Conservation (phyloP, 2,888 invertebrate genomes). For the Nyleta sp. region DNA sequence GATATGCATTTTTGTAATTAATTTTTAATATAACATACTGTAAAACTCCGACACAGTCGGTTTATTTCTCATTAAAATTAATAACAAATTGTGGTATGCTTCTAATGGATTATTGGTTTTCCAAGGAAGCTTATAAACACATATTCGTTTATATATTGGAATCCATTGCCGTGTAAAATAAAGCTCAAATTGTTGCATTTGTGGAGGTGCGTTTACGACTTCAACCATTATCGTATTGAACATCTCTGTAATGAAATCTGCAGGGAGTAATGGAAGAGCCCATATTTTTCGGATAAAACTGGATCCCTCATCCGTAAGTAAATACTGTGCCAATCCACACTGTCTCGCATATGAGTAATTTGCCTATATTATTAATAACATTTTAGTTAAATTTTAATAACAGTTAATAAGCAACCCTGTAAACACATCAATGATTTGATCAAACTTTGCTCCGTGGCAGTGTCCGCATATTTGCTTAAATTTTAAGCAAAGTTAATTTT, state of each 20-base stretch:
- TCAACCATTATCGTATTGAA: neutral
- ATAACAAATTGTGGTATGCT: neutral
- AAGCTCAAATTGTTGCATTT: neutral
- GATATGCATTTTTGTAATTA: too few species aligned
- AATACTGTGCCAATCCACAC: neutral
- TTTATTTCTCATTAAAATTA: neutral
- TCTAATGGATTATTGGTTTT: constrained; percentile 18
- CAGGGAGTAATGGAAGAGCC: neutral
- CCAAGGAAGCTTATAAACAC: constrained; percentile 1
- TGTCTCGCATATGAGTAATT: neutral
- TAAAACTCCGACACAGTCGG: neutral
- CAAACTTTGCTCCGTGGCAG: too few species aligned
- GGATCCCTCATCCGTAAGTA: neutral
- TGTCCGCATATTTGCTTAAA: too few species aligned
- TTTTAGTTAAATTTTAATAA: too few species aligned
- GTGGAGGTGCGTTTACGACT: neutral
- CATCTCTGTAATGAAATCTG: neutral
- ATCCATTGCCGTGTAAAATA: constrained; percentile 4
- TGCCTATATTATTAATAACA: too few species aligned
- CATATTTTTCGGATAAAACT: neutral
- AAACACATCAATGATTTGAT: too few species aligned
- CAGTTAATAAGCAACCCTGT: too few species aligned
- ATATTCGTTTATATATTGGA: neutral
- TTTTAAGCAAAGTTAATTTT: too few species aligned
- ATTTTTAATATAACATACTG: neutral